A percentile compares a stretch with the other conserved stretches of the same genome.
Evolutionary conservation across 2,888 invertebrate genomes (phyloP).

Genomic region (Thecocarcelia acutangulata): DNA sequence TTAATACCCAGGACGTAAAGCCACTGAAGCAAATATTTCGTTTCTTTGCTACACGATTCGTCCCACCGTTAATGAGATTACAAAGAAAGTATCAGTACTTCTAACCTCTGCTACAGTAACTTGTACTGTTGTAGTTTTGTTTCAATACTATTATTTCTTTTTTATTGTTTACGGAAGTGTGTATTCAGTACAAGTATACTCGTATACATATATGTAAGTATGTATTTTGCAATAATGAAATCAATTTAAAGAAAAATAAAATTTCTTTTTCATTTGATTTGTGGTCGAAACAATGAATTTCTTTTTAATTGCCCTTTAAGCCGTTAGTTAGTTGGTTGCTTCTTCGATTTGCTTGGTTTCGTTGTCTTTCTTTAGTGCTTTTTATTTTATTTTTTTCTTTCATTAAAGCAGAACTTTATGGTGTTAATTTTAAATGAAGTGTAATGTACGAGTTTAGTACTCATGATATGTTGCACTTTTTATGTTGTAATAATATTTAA

Average conservation of each 20-base stretch:
- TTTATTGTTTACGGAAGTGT: slow-evolving; percentile 41
- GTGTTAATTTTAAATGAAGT: slow-evolving; percentile 24
- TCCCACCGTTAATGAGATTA: slow-evolving; percentile 1
- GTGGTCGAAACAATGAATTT: slow-evolving; percentile 53
- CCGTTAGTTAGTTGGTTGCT: slow-evolving; percentile 26
- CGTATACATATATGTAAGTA: too few relatives aligned
- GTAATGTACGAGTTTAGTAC: not conserved
- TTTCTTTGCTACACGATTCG: too few relatives aligned
- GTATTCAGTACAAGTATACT: too few relatives aligned
- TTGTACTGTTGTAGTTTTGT: not conserved
- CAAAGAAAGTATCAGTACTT: not conserved
- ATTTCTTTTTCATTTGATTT: slow-evolving; percentile 49
- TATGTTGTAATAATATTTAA: slow-evolving; percentile 41
- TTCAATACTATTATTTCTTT: not conserved
- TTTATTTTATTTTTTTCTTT: slow-evolving; percentile 12
- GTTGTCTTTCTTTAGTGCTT: not conserved
- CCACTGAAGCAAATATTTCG: too few relatives aligned
- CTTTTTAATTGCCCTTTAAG: slow-evolving; percentile 62
- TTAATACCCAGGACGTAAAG: too few relatives aligned
- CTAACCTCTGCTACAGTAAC: slow-evolving; percentile 23
- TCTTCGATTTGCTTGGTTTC: not conserved
- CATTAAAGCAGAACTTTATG: slow-evolving; percentile 55
- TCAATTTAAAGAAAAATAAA: not conserved
- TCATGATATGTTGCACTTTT: slow-evolving; percentile 1
- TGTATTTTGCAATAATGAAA: slow-evolving; percentile 30